Conservation (phyloP, 2,888 invertebrate species). For the Apamea crenata region DNA sequence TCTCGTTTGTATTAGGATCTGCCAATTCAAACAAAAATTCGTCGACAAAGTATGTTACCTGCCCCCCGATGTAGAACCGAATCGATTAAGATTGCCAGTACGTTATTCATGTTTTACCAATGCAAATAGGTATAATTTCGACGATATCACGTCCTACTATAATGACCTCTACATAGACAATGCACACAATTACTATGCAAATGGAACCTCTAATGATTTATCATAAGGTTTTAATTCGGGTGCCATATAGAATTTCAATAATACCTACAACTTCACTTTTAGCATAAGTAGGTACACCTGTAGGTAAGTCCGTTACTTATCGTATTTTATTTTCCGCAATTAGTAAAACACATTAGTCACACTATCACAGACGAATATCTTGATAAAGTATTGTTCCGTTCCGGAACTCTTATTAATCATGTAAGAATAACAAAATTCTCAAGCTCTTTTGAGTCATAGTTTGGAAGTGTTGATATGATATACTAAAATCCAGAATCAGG, state of each 20-base stretch:
- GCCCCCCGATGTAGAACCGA: not conserved
- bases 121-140: not conserved
- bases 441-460: constrained; percentile 17
- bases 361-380: constrained; percentile 44
- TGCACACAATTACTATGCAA: constrained; percentile 1
- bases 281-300: not conserved
- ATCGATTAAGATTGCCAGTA: not conserved
- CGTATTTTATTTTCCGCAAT: constrained; percentile 48
- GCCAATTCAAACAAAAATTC: constrained; percentile 12
- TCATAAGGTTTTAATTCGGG: constrained; percentile 15
- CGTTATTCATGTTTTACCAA: not conserved
- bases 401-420: constrained; percentile 37
- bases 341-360: constrained; percentile 57
- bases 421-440: not conserved
- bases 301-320: constrained; percentile 28
- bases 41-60: constrained; percentile 31
- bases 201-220: constrained; percentile 2
- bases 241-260: constrained; percentile 11
- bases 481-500: not conserved
- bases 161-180: constrained; percentile 2
- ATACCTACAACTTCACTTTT: not conserved
- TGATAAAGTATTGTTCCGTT: constrained; percentile 47
- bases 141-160: not conserved
- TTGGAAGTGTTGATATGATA: constrained; percentile 1
- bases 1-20: constrained; percentile 28